Percentiles rank a stretch among this genome's conserved stretches.
Conservation (phyloP, 2,113 vertebrate species). For the Hemiscyllium ocellatum region DNA sequence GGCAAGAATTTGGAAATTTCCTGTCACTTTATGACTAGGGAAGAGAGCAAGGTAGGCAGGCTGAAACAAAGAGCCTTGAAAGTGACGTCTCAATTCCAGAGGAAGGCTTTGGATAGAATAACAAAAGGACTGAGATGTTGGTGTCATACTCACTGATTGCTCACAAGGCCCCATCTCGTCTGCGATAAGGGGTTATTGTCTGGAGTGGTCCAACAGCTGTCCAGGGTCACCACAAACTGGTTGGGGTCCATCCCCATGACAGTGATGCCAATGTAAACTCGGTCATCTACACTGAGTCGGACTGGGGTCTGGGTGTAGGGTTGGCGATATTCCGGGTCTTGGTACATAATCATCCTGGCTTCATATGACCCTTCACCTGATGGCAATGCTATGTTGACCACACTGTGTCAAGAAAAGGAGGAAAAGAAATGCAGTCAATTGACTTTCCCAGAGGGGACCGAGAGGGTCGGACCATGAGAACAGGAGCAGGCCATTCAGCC, state of each 20-base stretch:
- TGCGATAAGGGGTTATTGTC: slow-evolving; percentile 39
- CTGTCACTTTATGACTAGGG: not conserved
- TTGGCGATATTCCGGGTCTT: slow-evolving; percentile 46
- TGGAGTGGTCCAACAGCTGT: slow-evolving; percentile 58
- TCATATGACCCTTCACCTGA: slow-evolving; percentile 45
- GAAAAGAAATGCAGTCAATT: not conserved
- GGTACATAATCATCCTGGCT: slow-evolving; percentile 49
- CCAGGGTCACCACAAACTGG: slow-evolving; percentile 49
- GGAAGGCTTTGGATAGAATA: not conserved
- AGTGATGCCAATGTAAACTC: slow-evolving; percentile 48
- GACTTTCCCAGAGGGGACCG: too few relatives aligned
- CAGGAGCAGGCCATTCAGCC: too few relatives aligned
- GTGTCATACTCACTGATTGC: slow-evolving; percentile 44
- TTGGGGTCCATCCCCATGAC: slow-evolving; percentile 49
- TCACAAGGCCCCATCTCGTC: slow-evolving; percentile 53
- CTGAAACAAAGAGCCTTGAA: too few relatives aligned
- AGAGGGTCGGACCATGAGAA: too few relatives aligned
- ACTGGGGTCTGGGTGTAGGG: slow-evolving; percentile 41
- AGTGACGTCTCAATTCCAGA: not conserved
- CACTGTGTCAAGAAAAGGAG: slow-evolving; percentile 41
- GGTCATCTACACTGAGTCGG: slow-evolving; percentile 45
- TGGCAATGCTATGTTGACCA: slow-evolving; percentile 47
- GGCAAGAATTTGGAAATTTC: too few relatives aligned
- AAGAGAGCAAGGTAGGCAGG: not conserved
- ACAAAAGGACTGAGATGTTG: not conserved